Evolutionary conservation across 1,140 invertebrate genomes (phyloP).

Genomic region (Mercenaria mercenaria): DNA sequence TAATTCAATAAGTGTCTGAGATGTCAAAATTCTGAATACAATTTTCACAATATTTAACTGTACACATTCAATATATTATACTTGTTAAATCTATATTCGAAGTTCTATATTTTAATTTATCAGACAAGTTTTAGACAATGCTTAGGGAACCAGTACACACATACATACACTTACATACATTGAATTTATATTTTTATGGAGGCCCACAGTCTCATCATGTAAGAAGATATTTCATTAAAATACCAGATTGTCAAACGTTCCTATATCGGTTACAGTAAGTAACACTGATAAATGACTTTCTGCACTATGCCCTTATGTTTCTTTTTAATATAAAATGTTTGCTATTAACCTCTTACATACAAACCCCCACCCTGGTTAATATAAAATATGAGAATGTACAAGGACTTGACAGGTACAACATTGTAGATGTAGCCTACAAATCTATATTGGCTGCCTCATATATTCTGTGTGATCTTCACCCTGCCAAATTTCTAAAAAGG

Average conservation of each 20-base stretch:
- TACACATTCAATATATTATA: no score
- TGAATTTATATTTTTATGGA: no score
- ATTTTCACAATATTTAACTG: no score
- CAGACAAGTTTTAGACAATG: no score
- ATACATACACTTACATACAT: no score
- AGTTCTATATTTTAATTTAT: no score
- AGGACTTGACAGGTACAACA: background rate
- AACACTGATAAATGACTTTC: slow-evolving; percentile 11
- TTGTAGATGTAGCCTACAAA: background rate
- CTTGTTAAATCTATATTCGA: no score
- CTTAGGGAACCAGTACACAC: no score
- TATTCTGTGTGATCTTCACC: no score
- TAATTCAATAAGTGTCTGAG: no score
- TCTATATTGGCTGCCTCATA: background rate
- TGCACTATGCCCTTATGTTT: background rate
- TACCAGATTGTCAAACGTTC: background rate
- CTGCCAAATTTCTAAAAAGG: no score
- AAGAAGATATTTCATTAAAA: background rate
- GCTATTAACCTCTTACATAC: background rate
- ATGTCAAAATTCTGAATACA: no score
- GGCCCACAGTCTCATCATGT: background rate
- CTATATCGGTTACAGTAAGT: slow-evolving; percentile 4
- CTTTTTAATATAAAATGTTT: background rate
- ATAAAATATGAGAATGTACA: background rate
- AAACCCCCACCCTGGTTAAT: background rate